A percentile compares a stretch with the other conserved stretches of the same genome.
phyloP scores from a whole-genome alignment of 53 echinoderm and acorn worm species.

The Paracentrotus lividus region DNA sequence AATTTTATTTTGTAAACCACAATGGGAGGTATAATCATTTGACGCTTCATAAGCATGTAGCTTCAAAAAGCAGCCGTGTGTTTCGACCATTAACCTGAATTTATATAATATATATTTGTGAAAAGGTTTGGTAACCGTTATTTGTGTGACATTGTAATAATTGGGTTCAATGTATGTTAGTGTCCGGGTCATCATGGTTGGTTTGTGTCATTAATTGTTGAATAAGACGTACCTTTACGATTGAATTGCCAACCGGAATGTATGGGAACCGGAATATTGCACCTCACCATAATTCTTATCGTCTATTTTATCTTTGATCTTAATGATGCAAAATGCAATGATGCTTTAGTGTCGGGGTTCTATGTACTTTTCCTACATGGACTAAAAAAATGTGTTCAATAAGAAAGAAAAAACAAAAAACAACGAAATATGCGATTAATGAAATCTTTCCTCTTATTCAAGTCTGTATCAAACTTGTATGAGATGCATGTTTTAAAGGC shows the following conservation, averaged over 20 bases:
- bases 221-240: background rate
- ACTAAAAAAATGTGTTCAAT: too few relatives aligned
- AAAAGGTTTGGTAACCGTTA: too few relatives aligned
- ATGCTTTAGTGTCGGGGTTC: too few relatives aligned
- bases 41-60: background rate
- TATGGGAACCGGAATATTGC: background rate
- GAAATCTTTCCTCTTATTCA: too few relatives aligned
- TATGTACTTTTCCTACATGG: too few relatives aligned
- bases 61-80: background rate
- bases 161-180: background rate
- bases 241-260: background rate
- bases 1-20: background rate
- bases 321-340: background rate
- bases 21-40: background rate
- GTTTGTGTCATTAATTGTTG: background rate
- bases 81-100: slow-evolving; percentile 22
- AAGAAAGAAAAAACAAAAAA: too few relatives aligned
- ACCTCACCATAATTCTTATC: background rate
- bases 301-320: background rate
- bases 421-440: too few relatives aligned
- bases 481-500: too few relatives aligned
- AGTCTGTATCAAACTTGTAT: too few relatives aligned
- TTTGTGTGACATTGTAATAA: too few relatives aligned
- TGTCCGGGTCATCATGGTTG: background rate
- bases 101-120: too few relatives aligned